Conservation (phyloP, 2,888 invertebrate species). For the Protophormia terraenovae region DNA sequence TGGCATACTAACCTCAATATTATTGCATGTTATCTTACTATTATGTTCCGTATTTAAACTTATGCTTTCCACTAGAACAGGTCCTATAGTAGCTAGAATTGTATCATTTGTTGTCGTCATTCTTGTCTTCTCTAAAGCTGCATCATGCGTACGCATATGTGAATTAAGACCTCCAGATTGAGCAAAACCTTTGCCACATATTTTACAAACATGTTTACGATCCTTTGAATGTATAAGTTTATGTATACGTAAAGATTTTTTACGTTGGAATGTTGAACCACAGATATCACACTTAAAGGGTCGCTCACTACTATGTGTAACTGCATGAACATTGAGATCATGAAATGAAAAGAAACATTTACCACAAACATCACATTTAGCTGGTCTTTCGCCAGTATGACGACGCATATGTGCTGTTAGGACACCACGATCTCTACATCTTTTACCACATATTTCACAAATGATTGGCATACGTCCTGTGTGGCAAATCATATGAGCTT, state of each 20-base stretch:
- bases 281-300: slow-evolving; percentile 74
- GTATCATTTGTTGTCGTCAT: too few species aligned
- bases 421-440: slow-evolving; percentile 77
- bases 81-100: background rate
- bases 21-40: background rate
- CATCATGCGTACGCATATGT: slow-evolving; percentile 76
- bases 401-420: slow-evolving; percentile 78
- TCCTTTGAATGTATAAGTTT: slow-evolving; percentile 76
- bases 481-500: slow-evolving; percentile 76
- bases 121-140: slow-evolving; percentile 53
- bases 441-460: slow-evolving; percentile 76
- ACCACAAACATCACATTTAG: slow-evolving; percentile 76
- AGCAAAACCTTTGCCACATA: slow-evolving; percentile 77
- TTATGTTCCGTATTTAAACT: too few species aligned
- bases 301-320: slow-evolving; percentile 76
- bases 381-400: slow-evolving; percentile 76
- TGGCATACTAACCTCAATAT: slow-evolving; percentile 26
- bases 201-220: slow-evolving; percentile 76
- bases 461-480: slow-evolving; percentile 76
- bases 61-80: background rate
- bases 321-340: slow-evolving; percentile 78
- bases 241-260: slow-evolving; percentile 78
- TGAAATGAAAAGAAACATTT: slow-evolving; percentile 77
- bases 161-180: slow-evolving; percentile 78
- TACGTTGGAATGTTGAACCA: slow-evolving; percentile 78